Percentiles rank a stretch among this genome's conserved stretches.
These are phyloP conservation scores for Pseudomyrmex pallidus DNA, from an alignment of 1,140 invertebrate species.

Conservation along the genomic window DNA sequence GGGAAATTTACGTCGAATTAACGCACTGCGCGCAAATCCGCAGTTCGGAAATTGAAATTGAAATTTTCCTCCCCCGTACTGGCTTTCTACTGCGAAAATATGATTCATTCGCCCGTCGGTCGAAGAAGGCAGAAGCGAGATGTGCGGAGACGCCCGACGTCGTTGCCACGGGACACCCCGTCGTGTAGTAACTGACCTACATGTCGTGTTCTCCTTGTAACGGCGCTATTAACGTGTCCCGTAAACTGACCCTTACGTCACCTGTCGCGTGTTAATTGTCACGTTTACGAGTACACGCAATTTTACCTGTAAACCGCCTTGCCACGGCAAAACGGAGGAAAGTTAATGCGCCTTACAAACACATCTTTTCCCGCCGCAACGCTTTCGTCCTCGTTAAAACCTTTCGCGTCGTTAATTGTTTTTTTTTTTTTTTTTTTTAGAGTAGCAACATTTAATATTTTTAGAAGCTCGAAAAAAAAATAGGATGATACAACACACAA, in stretches of 20 bases:
- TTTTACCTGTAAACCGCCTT: background rate
- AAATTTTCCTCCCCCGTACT: too few relatives aligned
- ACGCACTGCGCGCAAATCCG: background rate
- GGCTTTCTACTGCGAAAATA: too few relatives aligned
- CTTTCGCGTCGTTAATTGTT: background rate
- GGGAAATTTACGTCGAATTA: constrained; percentile 9
- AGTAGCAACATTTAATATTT: too few relatives aligned
- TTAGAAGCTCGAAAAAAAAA: too few relatives aligned
- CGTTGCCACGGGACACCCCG: background rate
- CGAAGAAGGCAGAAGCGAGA: too few relatives aligned
- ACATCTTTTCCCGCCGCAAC: background rate
- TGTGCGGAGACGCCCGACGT: background rate
- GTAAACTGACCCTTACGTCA: constrained; percentile 27
- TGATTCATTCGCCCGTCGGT: too few relatives aligned
- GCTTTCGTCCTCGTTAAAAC: background rate
- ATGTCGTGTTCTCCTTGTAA: constrained; percentile 36
- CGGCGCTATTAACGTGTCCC: constrained; percentile 22
- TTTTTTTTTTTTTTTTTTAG: background rate
- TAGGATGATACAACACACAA: background rate
- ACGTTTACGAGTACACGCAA: constrained; percentile 13
- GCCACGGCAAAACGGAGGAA: background rate
- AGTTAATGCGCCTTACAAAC: background rate
- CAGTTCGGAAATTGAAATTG: background rate
- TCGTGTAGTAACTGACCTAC: background rate
- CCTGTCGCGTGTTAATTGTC: constrained; percentile 33